phyloP scores from a whole-genome alignment of 1,140 invertebrate genomes.

The Atta texana region DNA sequence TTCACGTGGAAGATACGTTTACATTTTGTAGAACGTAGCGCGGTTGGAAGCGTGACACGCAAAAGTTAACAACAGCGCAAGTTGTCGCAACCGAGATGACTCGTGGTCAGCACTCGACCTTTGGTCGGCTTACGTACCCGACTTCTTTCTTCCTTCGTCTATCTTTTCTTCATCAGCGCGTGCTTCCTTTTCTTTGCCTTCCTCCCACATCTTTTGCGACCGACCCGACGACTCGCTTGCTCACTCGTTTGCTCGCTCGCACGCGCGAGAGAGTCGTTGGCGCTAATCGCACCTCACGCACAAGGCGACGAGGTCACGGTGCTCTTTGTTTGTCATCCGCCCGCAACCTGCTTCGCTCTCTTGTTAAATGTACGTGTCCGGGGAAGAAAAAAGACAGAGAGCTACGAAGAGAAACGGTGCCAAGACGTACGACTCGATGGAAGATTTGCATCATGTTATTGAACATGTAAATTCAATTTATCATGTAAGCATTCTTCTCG shows the following conservation, averaged over 20 bases:
- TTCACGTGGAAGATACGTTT: background rate
- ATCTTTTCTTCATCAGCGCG: slow-evolving; percentile 42
- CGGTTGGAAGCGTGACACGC: slow-evolving; percentile 11
- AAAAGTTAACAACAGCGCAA: slow-evolving; percentile 52
- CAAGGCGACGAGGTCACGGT: slow-evolving; percentile 71
- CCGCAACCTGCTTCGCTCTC: slow-evolving; percentile 62
- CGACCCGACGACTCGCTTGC: slow-evolving; percentile 24
- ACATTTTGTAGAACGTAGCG: background rate
- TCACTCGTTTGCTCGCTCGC: slow-evolving; percentile 41
- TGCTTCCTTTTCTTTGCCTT: slow-evolving; percentile 46
- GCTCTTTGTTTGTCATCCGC: slow-evolving; percentile 74
- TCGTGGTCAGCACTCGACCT: slow-evolving; percentile 73
- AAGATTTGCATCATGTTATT: slow-evolving; percentile 50
- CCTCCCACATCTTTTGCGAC: slow-evolving; percentile 45
- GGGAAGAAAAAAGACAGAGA: slow-evolving; percentile 34
- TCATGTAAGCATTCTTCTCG: slow-evolving; percentile 16
- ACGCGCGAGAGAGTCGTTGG: slow-evolving; percentile 58
- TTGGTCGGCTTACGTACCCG: slow-evolving; percentile 75
- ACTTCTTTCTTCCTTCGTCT: slow-evolving; percentile 67
- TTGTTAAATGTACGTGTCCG: slow-evolving; percentile 48
- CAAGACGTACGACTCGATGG: slow-evolving; percentile 67
- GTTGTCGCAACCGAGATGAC: slow-evolving; percentile 65
- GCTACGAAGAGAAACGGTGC: slow-evolving; percentile 51
- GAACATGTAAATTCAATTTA: slow-evolving; percentile 57
- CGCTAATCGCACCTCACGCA: slow-evolving; percentile 70